Evolutionary conservation across 2,888 invertebrate genomes (phyloP), one percentile per base, ranked within the genome.

Genomic region (Tetheella fluctuosa): DNA sequence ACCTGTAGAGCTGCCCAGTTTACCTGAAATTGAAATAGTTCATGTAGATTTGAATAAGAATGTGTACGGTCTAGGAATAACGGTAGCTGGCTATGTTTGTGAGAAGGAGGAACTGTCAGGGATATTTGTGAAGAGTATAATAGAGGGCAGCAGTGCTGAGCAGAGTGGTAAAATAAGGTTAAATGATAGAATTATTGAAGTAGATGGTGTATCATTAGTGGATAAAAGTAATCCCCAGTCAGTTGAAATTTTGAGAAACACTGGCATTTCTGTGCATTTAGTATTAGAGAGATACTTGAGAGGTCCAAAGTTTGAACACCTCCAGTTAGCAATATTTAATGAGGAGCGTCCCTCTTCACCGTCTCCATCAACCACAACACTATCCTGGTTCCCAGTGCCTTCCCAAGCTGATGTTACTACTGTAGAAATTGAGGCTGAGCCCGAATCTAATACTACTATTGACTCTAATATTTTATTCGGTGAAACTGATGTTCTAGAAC

Each of bases 51-150:
- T 99, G 67, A 95, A 95, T 78, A 99, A 99, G 88, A 98, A 98
- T 90, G 96, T 97, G 62, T 97, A 98, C 80, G 97, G 99, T 34
- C 93, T 98, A 64, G 99, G 99, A 54, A 98, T 99, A 74, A 99
- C 99, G 3, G 98, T 99, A 59, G 99, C 99, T 3, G 99, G 99
- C 55, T 99, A 99, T 90, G 98, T 99, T 52, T 98, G 99, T 89
- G 98, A 98, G 87, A 98, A 98, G 91, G 99, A 99, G 91, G 99
- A 99, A 89, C 94, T 99, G 58, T 99, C 98, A n/a, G 99, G 99
- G 8, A 99, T 99, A 80, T 99, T 99, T 93, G 99, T 99, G 20
- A 99, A 99, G 90, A 99, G 99, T 85, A 98, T 99, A 74, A 98
- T 98, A 79, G 97, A 98, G 83, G 98, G 98, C 59, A 99, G 99